These are phyloP conservation scores for Caretta caretta DNA, from an alignment of 2,113 vertebrate species.

Conservation along the genomic window DNA sequence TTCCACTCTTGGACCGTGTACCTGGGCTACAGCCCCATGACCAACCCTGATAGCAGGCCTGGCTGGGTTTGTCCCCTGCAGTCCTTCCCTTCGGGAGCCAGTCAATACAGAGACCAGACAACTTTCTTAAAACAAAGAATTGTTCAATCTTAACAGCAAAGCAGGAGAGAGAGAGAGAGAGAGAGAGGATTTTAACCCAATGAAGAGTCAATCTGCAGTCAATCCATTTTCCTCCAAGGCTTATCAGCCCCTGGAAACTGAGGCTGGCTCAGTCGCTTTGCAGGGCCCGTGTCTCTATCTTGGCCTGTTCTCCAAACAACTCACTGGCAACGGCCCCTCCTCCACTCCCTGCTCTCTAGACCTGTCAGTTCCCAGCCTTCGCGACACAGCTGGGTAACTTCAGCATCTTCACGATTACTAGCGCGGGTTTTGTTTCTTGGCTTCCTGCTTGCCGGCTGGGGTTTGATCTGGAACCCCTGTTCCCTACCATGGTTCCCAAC, in stretches of 20 bases:
- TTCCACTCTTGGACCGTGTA: neutral
- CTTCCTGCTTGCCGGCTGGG: neutral
- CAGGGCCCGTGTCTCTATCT: neutral
- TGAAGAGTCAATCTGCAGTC: neutral
- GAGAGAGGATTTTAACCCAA: neutral
- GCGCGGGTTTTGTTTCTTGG: neutral
- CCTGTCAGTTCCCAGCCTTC: neutral
- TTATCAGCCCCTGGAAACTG: neutral
- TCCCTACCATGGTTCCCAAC: neutral
- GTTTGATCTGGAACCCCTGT: neutral
- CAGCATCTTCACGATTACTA: accelerated
- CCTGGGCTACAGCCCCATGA: too few relatives aligned
- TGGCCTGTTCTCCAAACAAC: neutral
- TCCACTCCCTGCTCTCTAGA: neutral
- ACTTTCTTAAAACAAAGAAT: neutral
- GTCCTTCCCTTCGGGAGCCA: neutral
- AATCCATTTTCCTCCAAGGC: neutral
- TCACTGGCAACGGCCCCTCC: neutral
- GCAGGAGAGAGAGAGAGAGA: neutral
- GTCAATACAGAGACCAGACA: neutral
- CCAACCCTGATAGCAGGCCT: neutral
- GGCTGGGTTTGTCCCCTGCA: neutral
- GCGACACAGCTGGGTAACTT: accelerated
- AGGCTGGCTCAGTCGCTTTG: neutral
- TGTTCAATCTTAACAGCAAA: neutral